phyloP scores from a whole-genome alignment of 2,113 vertebrate genomes.

The Lycaon pictus region DNA sequence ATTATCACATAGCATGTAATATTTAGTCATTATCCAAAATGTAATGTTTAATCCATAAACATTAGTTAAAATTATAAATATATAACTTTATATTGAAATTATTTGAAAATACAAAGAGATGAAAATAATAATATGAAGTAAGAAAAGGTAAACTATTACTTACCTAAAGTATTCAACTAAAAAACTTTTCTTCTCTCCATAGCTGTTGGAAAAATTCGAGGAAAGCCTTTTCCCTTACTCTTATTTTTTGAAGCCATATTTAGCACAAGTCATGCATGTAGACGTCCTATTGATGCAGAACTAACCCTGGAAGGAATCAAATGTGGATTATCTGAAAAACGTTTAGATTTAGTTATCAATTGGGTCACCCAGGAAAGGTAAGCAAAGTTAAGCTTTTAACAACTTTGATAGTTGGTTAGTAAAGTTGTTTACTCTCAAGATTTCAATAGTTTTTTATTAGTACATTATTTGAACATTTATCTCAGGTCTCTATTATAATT shows the following conservation, averaged over 20 bases:
- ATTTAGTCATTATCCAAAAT: slow-evolving; percentile 38
- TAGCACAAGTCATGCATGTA: slow-evolving; percentile 74
- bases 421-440: slow-evolving; percentile 50
- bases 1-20: not conserved
- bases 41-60: slow-evolving; percentile 10
- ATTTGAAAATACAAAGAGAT: slow-evolving; percentile 50
- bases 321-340: slow-evolving; percentile 85
- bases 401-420: slow-evolving; percentile 62
- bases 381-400: slow-evolving; percentile 64
- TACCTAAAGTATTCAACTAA: slow-evolving; percentile 43
- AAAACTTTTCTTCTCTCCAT: slow-evolving; percentile 60
- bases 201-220: slow-evolving; percentile 83
- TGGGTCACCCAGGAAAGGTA: slow-evolving; percentile 89
- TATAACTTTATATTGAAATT: not conserved
- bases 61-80: slow-evolving; percentile 32
- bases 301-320: slow-evolving; percentile 87
- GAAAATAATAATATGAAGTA: slow-evolving; percentile 41
- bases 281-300: slow-evolving; percentile 74
- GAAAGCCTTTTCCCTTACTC: slow-evolving; percentile 84
- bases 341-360: slow-evolving; percentile 85
- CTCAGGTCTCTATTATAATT: not conserved
- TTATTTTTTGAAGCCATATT: slow-evolving; percentile 89
- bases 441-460: slow-evolving; percentile 44
- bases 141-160: slow-evolving; percentile 26
- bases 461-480: slow-evolving; percentile 44